Evolutionary conservation across 2,113 vertebrate genomes (phyloP).

Genomic region (Pogonocichla stellata): DNA sequence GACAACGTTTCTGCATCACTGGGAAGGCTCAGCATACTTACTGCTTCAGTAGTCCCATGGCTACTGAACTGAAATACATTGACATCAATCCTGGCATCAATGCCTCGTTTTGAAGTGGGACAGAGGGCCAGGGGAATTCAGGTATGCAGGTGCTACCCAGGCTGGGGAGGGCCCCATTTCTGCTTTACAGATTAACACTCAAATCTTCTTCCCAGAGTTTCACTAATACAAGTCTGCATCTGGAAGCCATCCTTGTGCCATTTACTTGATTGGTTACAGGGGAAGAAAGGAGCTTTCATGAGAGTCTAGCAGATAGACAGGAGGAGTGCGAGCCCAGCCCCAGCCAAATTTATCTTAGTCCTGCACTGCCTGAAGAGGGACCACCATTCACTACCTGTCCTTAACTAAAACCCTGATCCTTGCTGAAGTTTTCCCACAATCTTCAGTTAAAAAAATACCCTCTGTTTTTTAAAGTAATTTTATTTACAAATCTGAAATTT

Average conservation of each 20-base stretch:
- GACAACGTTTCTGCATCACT: background rate
- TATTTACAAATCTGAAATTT: background rate
- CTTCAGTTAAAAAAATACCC: background rate
- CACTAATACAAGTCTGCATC: background rate
- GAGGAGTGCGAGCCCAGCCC: background rate
- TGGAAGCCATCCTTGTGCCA: background rate
- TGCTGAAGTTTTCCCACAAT: background rate
- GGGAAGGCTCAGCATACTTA: background rate
- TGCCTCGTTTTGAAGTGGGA: background rate
- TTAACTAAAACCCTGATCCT: background rate
- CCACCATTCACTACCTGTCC: background rate
- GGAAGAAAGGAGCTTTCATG: background rate
- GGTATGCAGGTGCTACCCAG: background rate
- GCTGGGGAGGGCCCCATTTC: background rate
- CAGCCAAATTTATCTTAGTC: background rate
- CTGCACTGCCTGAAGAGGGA: fast-evolving
- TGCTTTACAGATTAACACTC: background rate
- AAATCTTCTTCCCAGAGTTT: background rate
- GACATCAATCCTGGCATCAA: background rate
- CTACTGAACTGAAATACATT: background rate
- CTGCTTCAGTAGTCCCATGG: background rate
- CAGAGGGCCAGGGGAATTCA: background rate
- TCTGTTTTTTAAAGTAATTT: background rate
- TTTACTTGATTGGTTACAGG: background rate
- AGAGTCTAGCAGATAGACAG: background rate